Base-by-base conservation (phyloP, 2,888 invertebrate species). In the Tinea trinotella region DNA sequence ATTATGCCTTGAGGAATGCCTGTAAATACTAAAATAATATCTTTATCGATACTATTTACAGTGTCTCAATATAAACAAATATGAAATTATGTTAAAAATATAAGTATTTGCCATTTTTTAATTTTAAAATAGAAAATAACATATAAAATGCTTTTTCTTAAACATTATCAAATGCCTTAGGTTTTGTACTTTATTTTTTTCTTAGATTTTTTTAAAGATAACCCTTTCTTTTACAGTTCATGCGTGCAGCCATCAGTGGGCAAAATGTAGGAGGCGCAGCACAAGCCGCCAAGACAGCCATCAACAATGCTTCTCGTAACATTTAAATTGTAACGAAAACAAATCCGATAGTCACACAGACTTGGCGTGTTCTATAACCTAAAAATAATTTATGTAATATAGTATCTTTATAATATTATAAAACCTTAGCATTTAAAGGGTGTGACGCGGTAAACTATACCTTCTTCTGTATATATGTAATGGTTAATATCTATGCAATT, bases 221-320 rank as follows among this genome's bases (percentile, higher is more conserved):
- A n/a, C n/a, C n/a, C 2, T 55, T 40, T 55, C 61, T 58, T 22
- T 53, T 44, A 2, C 68, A 82, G 82, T 67, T 77, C 63, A 30
- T 76, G 56, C 58, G 59, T 48, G 62, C 60, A 0, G 50, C 73
- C 1, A 61, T 59, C 12, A 17, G 18, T 10, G 73, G 71, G 2
- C 62, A 49, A 7, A 69, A 75, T 61, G 56, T 61, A n/a, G 49
- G 19, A 1, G 56, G 49, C 22, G 62, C 65, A 0, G 70, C 65
- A 1, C 60, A 56, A 1, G 46, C 18, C 1, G 70, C 67, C 53
- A 69, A 71, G 54, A 50, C 57, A 6, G 73, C 70, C 2, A 54
- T 80, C 3, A 0, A 52, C 6, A 52, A 55, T 46, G 65, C 63
- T 1, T 53, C 59, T 15, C 22, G 56, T 34, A 58, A 54, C 48